These are phyloP conservation scores for Camelus dromedarius DNA, from an alignment of 2,113 vertebrate genomes.

Conservation along the genomic window DNA sequence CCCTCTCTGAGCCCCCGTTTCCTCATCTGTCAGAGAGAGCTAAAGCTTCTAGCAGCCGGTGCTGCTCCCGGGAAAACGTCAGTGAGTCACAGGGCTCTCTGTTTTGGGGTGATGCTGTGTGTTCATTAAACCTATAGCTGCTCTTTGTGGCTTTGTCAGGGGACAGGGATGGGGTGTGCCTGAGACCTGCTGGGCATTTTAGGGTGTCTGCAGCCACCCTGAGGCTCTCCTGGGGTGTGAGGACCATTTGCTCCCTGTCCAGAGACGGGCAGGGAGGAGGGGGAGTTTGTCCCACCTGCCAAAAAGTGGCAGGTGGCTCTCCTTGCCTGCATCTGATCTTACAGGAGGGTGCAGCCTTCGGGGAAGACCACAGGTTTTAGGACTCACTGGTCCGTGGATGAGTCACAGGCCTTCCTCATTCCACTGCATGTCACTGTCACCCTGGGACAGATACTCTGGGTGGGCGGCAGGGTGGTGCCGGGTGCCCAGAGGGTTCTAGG, in stretches of 20 bases:
- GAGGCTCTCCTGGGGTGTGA: not conserved
- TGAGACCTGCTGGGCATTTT: not conserved
- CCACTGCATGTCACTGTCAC: fast-evolving
- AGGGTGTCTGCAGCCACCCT: not conserved
- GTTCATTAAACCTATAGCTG: not conserved
- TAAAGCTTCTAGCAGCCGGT: not conserved
- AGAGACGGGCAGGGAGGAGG: not conserved
- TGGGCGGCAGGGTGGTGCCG: no score
- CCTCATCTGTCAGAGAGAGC: not conserved
- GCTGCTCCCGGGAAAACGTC: not conserved
- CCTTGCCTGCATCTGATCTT: fast-evolving
- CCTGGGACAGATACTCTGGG: fast-evolving
- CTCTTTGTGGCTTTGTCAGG: not conserved
- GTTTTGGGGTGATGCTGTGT: not conserved
- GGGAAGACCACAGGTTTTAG: not conserved
- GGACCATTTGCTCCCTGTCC: not conserved
- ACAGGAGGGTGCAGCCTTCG: not conserved
- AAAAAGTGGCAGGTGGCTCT: not conserved
- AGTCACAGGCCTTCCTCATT: not conserved
- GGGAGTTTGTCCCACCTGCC: not conserved
- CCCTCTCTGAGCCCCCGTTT: not conserved
- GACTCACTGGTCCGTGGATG: fast-evolving
- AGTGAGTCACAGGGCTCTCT: not conserved
- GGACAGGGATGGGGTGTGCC: not conserved
- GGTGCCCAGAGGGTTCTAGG: not conserved